Percentiles rank a stretch among this genome's conserved stretches.
Conservation (phyloP, 2,797 vertebrate species). For the Telmatherina bonti region DNA sequence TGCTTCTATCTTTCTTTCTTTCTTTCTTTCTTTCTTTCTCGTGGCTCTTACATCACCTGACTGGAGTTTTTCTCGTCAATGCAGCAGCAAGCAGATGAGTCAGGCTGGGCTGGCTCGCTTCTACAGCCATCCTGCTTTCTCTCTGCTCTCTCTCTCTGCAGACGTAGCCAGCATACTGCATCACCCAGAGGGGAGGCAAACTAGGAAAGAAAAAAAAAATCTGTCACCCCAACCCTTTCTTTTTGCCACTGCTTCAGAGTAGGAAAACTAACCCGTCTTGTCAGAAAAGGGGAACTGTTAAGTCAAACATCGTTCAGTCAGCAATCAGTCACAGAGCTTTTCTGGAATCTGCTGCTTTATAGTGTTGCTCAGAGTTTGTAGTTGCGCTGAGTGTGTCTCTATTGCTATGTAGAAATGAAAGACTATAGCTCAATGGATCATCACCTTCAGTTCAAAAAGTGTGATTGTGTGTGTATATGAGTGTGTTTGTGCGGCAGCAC, state of each 20-base stretch:
- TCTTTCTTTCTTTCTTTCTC: conserved; percentile 59
- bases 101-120: conserved; percentile 75
- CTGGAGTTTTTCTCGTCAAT: conserved; percentile 76
- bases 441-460: conserved; percentile 61
- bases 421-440: conserved; percentile 50
- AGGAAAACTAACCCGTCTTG: conserved; percentile 35
- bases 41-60: conserved; percentile 82
- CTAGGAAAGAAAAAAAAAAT: conserved; percentile 22
- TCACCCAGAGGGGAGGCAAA: conserved; percentile 45
- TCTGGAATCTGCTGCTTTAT: conserved; percentile 24
- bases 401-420: conserved; percentile 49
- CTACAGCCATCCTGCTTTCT: conserved; percentile 43
- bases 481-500: conserved; percentile 58
- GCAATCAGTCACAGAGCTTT: conserved; percentile 34
- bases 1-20: conserved; percentile 62
- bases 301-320: conserved; percentile 51
- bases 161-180: conserved; percentile 63
- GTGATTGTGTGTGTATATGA: conserved; percentile 15
- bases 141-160: conserved; percentile 54
- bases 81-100: conserved; percentile 83
- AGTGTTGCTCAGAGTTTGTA: conserved; percentile 37
- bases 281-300: conserved; percentile 38
- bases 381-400: conserved; percentile 31
- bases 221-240: conserved; percentile 31
- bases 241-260: conserved; percentile 28